Conservation (phyloP, 2,113 vertebrate species). For the Corythoichthys haematopterus region DNA sequence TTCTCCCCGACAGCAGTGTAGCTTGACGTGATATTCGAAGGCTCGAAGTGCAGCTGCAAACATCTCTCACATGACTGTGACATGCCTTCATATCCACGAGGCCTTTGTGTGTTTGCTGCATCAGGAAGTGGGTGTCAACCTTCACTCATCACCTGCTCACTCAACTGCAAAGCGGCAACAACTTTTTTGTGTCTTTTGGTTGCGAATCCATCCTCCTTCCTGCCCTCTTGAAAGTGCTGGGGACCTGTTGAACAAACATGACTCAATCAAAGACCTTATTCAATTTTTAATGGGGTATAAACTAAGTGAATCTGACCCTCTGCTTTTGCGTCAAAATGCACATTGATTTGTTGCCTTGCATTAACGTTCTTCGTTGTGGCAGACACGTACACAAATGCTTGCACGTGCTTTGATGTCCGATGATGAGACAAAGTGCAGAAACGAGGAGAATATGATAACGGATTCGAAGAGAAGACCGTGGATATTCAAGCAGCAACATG, state of each 20-base stretch:
- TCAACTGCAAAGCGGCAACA: slow-evolving; percentile 11
- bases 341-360: slow-evolving; percentile 55
- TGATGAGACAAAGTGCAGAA: slow-evolving; percentile 37
- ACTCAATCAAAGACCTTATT: slow-evolving; percentile 35
- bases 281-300: background rate
- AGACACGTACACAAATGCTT: slow-evolving; percentile 35
- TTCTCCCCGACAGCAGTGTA: background rate
- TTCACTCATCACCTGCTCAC: slow-evolving; percentile 42
- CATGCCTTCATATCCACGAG: slow-evolving; percentile 40
- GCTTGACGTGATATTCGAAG: slow-evolving; percentile 7
- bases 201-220: slow-evolving; percentile 10
- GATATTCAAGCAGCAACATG: too few relatives aligned
- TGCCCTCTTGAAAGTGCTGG: slow-evolving; percentile 35
- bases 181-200: slow-evolving; percentile 7
- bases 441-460: slow-evolving; percentile 62
- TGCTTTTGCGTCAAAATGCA: slow-evolving; percentile 41
- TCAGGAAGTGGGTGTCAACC: slow-evolving; percentile 33
- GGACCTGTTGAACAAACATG: slow-evolving; percentile 55
- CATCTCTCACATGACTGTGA: slow-evolving; percentile 55
- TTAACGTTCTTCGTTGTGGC: slow-evolving; percentile 51
- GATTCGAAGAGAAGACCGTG: slow-evolving; percentile 23
- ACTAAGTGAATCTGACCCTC: too few relatives aligned
- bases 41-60: slow-evolving; percentile 57
- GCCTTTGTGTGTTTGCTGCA: slow-evolving; percentile 28
- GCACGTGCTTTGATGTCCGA: slow-evolving; percentile 60